phyloP scores from a whole-genome alignment of 2,113 vertebrate species.

The Nematolebias whitei region DNA sequence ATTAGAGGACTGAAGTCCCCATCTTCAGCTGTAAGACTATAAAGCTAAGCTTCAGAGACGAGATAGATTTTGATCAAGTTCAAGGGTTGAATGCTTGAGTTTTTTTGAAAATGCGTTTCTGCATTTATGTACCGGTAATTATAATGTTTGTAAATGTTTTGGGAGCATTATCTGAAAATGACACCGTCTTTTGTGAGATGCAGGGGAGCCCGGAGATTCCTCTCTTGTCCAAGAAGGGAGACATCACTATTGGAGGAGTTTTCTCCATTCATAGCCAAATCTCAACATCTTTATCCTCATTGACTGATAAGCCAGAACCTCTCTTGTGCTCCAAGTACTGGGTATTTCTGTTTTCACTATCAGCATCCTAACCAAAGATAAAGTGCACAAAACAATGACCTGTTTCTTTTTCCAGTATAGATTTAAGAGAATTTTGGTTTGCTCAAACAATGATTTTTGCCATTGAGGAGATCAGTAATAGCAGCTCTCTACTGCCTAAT shows the following conservation, averaged over 20 bases:
- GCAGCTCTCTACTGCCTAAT: conserved; percentile 72
- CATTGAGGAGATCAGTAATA: conserved; percentile 82
- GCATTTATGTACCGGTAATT: conserved; percentile 22
- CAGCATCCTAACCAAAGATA: background rate
- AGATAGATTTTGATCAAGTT: background rate
- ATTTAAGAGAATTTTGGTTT: conserved; percentile 78
- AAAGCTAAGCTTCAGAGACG: conserved; percentile 20
- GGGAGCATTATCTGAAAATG: conserved; percentile 35
- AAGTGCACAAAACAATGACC: background rate
- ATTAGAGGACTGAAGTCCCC: conserved; percentile 10
- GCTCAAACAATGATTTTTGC: conserved; percentile 81
- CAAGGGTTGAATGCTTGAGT: background rate
- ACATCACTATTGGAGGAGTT: conserved; percentile 74
- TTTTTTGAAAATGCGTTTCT: conserved; percentile 36
- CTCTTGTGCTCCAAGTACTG: conserved; percentile 73
- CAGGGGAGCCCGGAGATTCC: conserved; percentile 69
- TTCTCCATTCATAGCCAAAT: conserved; percentile 75
- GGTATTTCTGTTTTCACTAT: conserved; percentile 4
- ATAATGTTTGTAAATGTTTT: conserved; percentile 39
- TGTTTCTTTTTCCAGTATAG: conserved; percentile 58
- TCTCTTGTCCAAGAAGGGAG: conserved; percentile 69
- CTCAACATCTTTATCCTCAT: conserved; percentile 43
- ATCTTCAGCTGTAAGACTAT: conserved; percentile 18
- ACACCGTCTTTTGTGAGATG: conserved; percentile 57
- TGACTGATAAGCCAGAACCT: conserved; percentile 58